Evolutionary conservation across 2,888 invertebrate genomes (phyloP), one percentile per base, ranked within the genome.

Genomic region (Pomacea canaliculata): DNA sequence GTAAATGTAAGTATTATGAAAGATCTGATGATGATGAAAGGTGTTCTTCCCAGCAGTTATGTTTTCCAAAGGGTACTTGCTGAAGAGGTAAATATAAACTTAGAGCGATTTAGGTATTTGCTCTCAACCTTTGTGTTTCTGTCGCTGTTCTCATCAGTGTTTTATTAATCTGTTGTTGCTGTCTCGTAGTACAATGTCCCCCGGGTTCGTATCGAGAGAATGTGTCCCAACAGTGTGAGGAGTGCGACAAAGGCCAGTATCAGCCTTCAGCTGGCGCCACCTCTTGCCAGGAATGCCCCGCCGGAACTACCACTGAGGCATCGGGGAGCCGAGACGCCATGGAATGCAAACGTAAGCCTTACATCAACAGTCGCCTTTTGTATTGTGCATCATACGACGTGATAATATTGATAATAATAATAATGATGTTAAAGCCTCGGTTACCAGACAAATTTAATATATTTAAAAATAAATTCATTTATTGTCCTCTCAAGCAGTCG

Each of bases 1-100:
- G 83, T 76, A 70, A 77, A 74, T 77, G 84, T 63, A 63, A 27
- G 63, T 23, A 19, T 60, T 63, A 10, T 12, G 63, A 63, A n/a
- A n/a, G 23, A n/a, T 63, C 37, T 37, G 16, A 56, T 56, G 51
- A 56, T 56, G 51, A 56, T 56, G 51, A 13, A 1, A 10, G 51
- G 16, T 56, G 51, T 0, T 1, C 51, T 4, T 13, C 51, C 10
- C 4, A 16, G 51, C 2, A 10, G 8, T 4, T 56, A 0, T 13
- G 12, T 13, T 56, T 1, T 13, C 8, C 4, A 56, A 56, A 56
- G 10, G 8, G 16, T 16, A 56, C 4, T 56, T 56, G 51, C 37
- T 37, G 37, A 37, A 37, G 0, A 5, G 37, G 5, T 37, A 37
- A 37, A 37, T 5, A 37, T 37, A 37, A 5, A 37, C 37, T 37